These are phyloP conservation scores for Mus pahari DNA, from an alignment of 2,113 vertebrate genomes.

Conservation along the genomic window DNA sequence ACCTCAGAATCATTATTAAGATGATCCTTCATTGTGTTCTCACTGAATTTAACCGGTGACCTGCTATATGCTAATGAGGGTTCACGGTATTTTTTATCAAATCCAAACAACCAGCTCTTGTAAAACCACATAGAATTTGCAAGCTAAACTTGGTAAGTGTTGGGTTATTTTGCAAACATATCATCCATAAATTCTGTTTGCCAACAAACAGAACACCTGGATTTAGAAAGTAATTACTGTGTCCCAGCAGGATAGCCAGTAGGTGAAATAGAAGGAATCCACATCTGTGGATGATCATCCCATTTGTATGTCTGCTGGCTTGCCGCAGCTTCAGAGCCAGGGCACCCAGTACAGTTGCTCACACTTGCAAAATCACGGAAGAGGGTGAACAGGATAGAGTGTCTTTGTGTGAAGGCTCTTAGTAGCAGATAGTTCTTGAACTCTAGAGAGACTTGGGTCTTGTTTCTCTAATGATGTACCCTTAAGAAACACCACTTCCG, in stretches of 20 bases:
- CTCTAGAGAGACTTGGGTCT: background rate
- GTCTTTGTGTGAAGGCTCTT: too few relatives aligned
- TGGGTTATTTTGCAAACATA: background rate
- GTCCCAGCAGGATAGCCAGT: background rate
- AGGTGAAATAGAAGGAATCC: too few relatives aligned
- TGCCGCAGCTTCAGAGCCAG: background rate
- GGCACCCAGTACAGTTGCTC: background rate
- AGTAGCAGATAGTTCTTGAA: rapidly evolving
- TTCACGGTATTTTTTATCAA: background rate
- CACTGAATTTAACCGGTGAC: too few relatives aligned
- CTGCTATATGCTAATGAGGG: background rate
- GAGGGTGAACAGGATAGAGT: background rate
- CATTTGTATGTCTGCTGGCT: too few relatives aligned
- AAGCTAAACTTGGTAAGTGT: background rate
- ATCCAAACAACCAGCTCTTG: background rate
- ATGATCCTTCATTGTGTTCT: background rate
- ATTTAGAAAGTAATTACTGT: background rate
- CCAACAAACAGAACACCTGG: background rate
- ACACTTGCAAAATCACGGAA: background rate
- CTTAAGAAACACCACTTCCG: background rate
- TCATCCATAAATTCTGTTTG: background rate
- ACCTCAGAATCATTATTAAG: background rate
- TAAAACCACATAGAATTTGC: background rate
- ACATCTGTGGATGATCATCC: background rate
- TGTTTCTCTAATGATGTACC: background rate